Evolutionary conservation across 2,113 vertebrate species (phyloP).

Genomic region (Tor tambroides): DNA sequence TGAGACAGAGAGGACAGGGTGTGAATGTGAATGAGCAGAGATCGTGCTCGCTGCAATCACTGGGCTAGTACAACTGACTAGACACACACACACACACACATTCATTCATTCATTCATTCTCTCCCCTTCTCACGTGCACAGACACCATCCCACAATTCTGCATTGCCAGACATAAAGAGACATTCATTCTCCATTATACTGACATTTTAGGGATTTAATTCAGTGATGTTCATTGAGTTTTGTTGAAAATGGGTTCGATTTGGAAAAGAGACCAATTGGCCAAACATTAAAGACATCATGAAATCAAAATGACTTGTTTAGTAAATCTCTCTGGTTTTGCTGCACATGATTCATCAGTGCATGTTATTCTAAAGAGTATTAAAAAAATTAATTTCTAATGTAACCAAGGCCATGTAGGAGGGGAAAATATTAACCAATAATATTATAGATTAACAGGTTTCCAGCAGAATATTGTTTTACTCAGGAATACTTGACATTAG

Average conservation of each 20-base stretch:
- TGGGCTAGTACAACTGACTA: slow-evolving; percentile 41
- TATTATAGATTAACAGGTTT: neutral
- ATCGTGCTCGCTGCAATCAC: slow-evolving; percentile 49
- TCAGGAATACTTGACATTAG: neutral
- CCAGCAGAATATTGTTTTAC: neutral
- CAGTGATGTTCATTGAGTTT: neutral
- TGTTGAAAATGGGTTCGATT: neutral
- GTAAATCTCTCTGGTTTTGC: neutral
- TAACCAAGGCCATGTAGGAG: neutral
- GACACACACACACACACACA: slow-evolving; percentile 27
- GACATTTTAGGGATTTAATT: neutral
- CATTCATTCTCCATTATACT: neutral
- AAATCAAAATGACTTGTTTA: neutral
- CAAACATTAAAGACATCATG: neutral
- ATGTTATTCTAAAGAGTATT: neutral
- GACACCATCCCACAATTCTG: slow-evolving; percentile 35
- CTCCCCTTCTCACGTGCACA: neutral
- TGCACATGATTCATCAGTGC: neutral
- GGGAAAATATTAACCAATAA: neutral
- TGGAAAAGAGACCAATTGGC: neutral
- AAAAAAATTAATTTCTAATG: neutral
- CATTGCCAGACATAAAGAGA: neutral
- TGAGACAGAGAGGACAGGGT: slow-evolving; percentile 60
- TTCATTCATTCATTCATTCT: neutral
- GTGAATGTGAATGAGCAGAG: slow-evolving; percentile 76